A percentile compares a stretch with the other conserved stretches of the same genome.
These are phyloP conservation scores for Carapus acus DNA, from an alignment of 2,797 vertebrate species.

Conservation along the genomic window DNA sequence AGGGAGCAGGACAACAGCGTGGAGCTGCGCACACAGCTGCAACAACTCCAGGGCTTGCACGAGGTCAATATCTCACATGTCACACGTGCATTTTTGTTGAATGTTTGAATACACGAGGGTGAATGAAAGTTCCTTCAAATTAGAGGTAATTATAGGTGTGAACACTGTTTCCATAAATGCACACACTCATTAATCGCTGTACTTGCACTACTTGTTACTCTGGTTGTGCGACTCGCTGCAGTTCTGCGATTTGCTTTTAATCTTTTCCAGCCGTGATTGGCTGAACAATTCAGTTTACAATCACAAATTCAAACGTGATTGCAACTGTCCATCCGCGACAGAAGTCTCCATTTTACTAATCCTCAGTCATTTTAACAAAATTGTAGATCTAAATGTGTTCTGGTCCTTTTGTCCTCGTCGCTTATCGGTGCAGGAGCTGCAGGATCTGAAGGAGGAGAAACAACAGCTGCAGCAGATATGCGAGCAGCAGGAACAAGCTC, in stretches of 20 bases:
- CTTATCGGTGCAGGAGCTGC: constrained; percentile 76
- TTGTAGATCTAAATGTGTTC: not conserved
- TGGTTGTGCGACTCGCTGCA: too few species aligned
- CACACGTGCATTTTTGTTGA: not conserved
- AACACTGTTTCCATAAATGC: too few species aligned
- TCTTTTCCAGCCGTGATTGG: not conserved
- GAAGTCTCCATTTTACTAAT: too few species aligned
- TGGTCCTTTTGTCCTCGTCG: not conserved
- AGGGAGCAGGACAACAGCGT: constrained; percentile 83
- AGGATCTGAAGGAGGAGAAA: constrained; percentile 86
- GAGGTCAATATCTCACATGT: constrained; percentile 70
- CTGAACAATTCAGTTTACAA: not conserved
- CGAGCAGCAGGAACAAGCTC: constrained; percentile 90
- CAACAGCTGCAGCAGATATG: constrained; percentile 83
- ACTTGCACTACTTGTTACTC: too few species aligned
- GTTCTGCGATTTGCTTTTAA: not conserved
- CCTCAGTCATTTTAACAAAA: too few species aligned
- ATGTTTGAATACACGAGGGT: not conserved
- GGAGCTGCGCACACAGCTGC: constrained; percentile 86
- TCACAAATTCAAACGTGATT: not conserved
- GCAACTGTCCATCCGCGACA: too few species aligned
- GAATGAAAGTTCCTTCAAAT: too few species aligned
- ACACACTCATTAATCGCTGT: too few species aligned
- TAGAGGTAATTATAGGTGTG: too few species aligned
- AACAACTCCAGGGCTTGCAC: constrained; percentile 87